Evolutionary conservation across 2,888 invertebrate genomes (phyloP).

Genomic region (Serripes groenlandicus): DNA sequence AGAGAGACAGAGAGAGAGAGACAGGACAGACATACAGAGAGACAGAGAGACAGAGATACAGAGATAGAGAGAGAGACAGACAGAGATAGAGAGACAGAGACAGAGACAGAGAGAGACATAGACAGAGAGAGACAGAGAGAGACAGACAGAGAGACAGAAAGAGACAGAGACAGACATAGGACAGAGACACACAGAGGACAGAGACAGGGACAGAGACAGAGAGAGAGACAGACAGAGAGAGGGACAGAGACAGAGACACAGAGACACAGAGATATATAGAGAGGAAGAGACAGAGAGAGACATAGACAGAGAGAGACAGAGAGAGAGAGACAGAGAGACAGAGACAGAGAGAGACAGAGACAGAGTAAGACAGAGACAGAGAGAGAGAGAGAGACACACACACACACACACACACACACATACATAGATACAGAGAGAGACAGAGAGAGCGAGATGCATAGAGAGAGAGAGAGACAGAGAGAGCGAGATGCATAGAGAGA

Average conservation of each 20-base stretch:
- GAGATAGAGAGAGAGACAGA: not conserved
- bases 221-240: no score
- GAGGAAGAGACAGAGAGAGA: not conserved
- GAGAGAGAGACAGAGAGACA: not conserved
- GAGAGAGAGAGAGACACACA: no score
- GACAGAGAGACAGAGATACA: not conserved
- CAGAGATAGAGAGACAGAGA: not conserved
- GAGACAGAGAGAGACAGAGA: not conserved
- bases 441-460: no score
- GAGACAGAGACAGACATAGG: no score
- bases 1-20: not conserved
- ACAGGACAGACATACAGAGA: no score
- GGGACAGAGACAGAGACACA: no score
- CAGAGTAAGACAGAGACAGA: not conserved
- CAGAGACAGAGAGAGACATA: not conserved
- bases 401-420: no score
- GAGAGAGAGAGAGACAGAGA: no score
- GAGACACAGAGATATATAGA: no score
- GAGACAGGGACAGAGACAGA: not conserved
- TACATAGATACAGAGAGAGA: no score
- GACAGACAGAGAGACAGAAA: not conserved
- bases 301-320: not conserved
- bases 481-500: no score
- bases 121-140: not conserved
- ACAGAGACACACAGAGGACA: not conserved